Conservation (phyloP, 2,113 vertebrate species). For the Psephotus haematonotus region DNA sequence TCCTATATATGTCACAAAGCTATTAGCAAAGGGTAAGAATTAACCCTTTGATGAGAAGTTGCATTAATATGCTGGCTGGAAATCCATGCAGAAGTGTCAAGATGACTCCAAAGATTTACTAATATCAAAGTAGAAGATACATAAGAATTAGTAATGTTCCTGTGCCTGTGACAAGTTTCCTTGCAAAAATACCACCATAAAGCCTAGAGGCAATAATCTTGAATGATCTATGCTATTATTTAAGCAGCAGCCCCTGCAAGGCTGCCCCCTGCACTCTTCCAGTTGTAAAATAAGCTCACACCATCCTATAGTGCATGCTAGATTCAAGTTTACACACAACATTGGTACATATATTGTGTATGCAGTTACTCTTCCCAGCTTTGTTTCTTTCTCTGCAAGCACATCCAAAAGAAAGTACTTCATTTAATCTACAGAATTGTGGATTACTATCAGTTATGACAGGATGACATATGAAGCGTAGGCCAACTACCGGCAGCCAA, state of each 20-base stretch:
- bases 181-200: neutral
- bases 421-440: neutral
- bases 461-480: neutral
- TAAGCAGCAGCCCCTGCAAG: neutral
- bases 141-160: neutral
- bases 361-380: neutral
- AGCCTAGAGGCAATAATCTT: neutral
- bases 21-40: neutral
- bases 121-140: neutral
- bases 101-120: neutral
- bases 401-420: neutral
- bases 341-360: accelerated
- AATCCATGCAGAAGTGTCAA: neutral
- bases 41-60: neutral
- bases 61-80: neutral
- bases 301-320: accelerated
- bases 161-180: neutral
- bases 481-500: neutral
- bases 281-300: neutral
- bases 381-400: neutral
- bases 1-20: neutral
- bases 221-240: neutral
- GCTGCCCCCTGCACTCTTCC: neutral
- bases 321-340: neutral
- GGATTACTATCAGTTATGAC: neutral